Percentiles rank a stretch among this genome's conserved stretches.
Evolutionary conservation across 2,888 invertebrate genomes (phyloP).

Genomic region (Cordilura impudica): DNA sequence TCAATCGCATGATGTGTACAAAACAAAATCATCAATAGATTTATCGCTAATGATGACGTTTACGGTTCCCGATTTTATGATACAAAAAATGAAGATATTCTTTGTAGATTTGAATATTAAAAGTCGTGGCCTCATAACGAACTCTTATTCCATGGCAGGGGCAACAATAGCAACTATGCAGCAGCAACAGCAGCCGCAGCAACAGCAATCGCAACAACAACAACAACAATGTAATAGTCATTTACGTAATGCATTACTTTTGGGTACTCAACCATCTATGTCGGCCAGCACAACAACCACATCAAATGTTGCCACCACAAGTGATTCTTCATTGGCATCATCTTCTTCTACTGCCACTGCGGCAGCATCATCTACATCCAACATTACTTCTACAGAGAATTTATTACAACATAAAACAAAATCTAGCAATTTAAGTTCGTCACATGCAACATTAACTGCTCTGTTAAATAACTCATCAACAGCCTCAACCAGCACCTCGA

Average conservation of each 20-base stretch:
- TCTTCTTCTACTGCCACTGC: slow-evolving; percentile 18
- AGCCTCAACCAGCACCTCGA: slow-evolving; percentile 46
- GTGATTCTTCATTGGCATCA: slow-evolving; percentile 48
- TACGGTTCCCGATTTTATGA: slow-evolving; percentile 81
- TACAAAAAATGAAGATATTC: slow-evolving; percentile 81
- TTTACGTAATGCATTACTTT: slow-evolving; percentile 74
- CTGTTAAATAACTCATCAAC: slow-evolving; percentile 72
- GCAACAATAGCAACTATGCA: slow-evolving; percentile 15
- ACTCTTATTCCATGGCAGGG: slow-evolving; percentile 71
- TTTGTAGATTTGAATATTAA: slow-evolving; percentile 77
- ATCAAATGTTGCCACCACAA: slow-evolving; percentile 28
- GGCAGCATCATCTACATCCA: slow-evolving; percentile 39
- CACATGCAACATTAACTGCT: slow-evolving; percentile 77
- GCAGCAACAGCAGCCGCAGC: neutral
- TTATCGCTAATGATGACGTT: slow-evolving; percentile 78
- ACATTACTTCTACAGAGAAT: slow-evolving; percentile 51
- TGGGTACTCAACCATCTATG: slow-evolving; percentile 67
- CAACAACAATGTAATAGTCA: slow-evolving; percentile 70
- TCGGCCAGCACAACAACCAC: slow-evolving; percentile 4
- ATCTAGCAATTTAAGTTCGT: slow-evolving; percentile 75
- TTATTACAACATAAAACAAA: slow-evolving; percentile 53
- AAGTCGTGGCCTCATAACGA: slow-evolving; percentile 76
- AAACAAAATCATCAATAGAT: slow-evolving; percentile 75
- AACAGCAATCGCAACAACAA: neutral
- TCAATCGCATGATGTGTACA: slow-evolving; percentile 80